phyloP scores from a whole-genome alignment of 2,113 vertebrate genomes.

The Hippocampus mohnikei region DNA sequence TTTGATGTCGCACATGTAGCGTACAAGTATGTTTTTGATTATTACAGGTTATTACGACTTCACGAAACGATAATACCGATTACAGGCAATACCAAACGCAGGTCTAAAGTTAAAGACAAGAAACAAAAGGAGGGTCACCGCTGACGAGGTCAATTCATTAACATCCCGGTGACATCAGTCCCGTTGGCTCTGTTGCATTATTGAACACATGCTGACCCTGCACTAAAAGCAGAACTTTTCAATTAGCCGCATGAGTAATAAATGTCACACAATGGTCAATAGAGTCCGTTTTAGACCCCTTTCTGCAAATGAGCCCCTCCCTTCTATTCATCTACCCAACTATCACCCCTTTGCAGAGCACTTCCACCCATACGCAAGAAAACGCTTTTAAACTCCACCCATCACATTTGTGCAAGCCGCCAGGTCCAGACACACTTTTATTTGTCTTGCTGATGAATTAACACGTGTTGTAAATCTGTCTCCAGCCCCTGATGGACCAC shows the following conservation, averaged over 20 bases:
- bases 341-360: neutral
- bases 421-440: neutral
- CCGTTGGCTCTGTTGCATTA: conserved; percentile 58
- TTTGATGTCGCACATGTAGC: neutral
- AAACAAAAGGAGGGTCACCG: conserved; percentile 16
- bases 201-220: conserved; percentile 63
- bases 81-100: neutral
- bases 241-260: conserved; percentile 64
- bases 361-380: conserved; percentile 5
- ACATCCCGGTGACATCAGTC: conserved; percentile 46
- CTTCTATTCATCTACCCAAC: neutral
- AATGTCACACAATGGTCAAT: conserved; percentile 65
- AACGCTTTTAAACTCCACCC: conserved; percentile 5
- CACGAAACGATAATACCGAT: neutral
- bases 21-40: neutral
- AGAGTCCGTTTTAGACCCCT: conserved; percentile 32
- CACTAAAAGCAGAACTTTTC: conserved; percentile 66
- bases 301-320: conserved; percentile 35
- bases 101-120: conserved; percentile 16
- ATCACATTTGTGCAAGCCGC: neutral
- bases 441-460: conserved; percentile 2
- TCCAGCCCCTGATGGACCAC: conserved; percentile 94
- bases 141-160: conserved; percentile 55
- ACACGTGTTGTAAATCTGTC: conserved; percentile 20
- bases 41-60: neutral